Evolutionary conservation across 2,113 vertebrate species (phyloP).

Genomic region (Myrmecobius fasciatus): DNA sequence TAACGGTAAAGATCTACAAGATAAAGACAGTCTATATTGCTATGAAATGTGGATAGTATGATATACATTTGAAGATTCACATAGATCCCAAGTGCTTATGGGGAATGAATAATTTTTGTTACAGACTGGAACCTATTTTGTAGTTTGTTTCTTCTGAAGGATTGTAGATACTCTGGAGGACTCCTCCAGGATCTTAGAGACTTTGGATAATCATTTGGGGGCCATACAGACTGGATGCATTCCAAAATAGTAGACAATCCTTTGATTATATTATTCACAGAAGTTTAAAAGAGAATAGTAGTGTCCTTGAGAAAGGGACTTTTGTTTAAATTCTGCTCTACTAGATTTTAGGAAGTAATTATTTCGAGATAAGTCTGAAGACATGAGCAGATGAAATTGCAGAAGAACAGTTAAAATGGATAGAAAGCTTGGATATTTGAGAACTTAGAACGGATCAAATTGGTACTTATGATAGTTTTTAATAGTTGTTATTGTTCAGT

Average conservation of each 20-base stretch:
- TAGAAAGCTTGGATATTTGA: neutral
- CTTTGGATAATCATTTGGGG: neutral
- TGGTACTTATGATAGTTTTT: neutral
- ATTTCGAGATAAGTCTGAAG: neutral
- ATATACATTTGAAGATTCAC: neutral
- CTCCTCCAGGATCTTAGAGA: neutral
- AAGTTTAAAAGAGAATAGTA: neutral
- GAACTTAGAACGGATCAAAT: neutral
- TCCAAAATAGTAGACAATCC: neutral
- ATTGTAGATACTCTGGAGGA: neutral
- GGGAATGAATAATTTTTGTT: neutral
- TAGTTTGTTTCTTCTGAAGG: neutral
- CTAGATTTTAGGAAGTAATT: neutral
- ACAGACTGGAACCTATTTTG: neutral
- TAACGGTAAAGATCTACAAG: neutral
- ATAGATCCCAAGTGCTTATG: neutral
- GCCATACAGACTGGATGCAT: neutral
- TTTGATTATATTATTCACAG: neutral
- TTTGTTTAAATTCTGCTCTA: neutral
- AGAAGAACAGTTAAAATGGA: neutral
- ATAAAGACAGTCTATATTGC: neutral
- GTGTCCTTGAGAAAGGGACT: neutral
- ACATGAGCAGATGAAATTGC: neutral
- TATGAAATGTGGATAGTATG: neutral
- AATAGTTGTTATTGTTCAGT: neutral